A percentile compares a stretch with the other conserved stretches of the same genome.
These are phyloP conservation scores for Bettongia penicillata DNA, from an alignment of 2,113 vertebrate genomes.

Conservation along the genomic window DNA sequence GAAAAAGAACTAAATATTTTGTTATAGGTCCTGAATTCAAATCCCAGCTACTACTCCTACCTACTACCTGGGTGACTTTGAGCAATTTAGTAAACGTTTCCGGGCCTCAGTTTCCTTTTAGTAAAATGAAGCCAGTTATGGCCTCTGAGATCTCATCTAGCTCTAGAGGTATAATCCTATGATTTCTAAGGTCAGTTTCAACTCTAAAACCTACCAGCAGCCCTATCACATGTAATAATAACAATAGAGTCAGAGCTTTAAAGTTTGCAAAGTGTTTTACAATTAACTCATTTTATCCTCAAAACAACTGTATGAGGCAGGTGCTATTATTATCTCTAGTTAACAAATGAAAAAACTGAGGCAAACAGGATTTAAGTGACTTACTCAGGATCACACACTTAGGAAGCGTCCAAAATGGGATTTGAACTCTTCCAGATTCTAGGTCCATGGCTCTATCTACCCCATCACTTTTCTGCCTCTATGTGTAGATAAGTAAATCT, in stretches of 20 bases:
- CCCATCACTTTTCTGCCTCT: not conserved
- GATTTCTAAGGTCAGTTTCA: not conserved
- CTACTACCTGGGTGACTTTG: not conserved
- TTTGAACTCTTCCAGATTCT: not conserved
- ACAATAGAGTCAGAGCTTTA: not conserved
- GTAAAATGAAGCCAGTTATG: not conserved
- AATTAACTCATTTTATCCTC: not conserved
- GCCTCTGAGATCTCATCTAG: not conserved
- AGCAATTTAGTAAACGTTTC: not conserved
- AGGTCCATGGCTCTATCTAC: not conserved
- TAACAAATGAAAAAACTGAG: not conserved
- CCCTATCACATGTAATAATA: not conserved
- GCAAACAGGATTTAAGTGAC: not conserved
- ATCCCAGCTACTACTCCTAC: not conserved
- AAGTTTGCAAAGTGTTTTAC: not conserved
- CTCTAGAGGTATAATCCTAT: not conserved
- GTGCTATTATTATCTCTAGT: not conserved
- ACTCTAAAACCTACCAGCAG: not conserved
- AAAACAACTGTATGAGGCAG: not conserved
- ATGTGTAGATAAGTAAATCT: not conserved
- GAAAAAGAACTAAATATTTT: not conserved
- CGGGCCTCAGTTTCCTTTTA: not conserved
- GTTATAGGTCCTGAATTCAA: not conserved
- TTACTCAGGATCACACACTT: not conserved
- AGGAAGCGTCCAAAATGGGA: not conserved